Evolutionary conservation across 2,797 vertebrate species (phyloP).

Genomic region (Rhinella marina): DNA sequence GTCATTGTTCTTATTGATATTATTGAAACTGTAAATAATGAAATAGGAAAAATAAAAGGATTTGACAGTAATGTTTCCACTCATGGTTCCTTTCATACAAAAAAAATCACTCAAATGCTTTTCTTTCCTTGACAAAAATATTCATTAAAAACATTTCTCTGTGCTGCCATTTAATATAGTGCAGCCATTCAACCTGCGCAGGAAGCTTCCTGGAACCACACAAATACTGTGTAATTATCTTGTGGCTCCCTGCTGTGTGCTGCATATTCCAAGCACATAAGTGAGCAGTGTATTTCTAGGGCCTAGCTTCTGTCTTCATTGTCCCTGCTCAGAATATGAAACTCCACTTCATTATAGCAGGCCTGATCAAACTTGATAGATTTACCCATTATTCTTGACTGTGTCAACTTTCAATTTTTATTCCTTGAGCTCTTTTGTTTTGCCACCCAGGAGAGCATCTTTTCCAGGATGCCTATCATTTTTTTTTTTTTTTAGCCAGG

Average conservation of each 20-base stretch:
- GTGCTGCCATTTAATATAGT: conserved; percentile 85
- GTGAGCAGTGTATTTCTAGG: conserved; percentile 81
- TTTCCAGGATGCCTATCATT: conserved; percentile 67
- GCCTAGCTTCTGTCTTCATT: conserved; percentile 84
- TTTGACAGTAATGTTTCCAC: conserved; percentile 82
- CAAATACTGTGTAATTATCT: conserved; percentile 98
- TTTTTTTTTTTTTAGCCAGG: conserved; percentile 66
- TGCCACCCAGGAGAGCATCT: conserved; percentile 80
- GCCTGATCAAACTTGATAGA: conserved; percentile 92
- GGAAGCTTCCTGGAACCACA: conserved; percentile 89
- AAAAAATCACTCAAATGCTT: conserved; percentile 83
- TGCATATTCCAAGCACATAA: conserved; percentile 87
- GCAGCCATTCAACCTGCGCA: conserved; percentile 82
- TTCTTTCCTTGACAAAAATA: conserved; percentile 86
- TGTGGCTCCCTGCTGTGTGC: conserved; percentile 87
- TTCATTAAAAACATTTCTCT: conserved; percentile 92
- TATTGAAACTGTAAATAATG: conserved; percentile 75
- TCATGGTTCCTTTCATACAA: conserved; percentile 72
- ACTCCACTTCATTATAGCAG: conserved; percentile 89
- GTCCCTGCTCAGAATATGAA: conserved; percentile 86
- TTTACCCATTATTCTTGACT: conserved; percentile 90
- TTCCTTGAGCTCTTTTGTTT: conserved; percentile 79
- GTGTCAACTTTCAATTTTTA: conserved; percentile 80
- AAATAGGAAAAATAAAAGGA: conserved; percentile 79
- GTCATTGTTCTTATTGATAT: conserved; percentile 70